phyloP scores from a whole-genome alignment of 2,113 vertebrate species.

The Anarhynchus alexandrinus region DNA sequence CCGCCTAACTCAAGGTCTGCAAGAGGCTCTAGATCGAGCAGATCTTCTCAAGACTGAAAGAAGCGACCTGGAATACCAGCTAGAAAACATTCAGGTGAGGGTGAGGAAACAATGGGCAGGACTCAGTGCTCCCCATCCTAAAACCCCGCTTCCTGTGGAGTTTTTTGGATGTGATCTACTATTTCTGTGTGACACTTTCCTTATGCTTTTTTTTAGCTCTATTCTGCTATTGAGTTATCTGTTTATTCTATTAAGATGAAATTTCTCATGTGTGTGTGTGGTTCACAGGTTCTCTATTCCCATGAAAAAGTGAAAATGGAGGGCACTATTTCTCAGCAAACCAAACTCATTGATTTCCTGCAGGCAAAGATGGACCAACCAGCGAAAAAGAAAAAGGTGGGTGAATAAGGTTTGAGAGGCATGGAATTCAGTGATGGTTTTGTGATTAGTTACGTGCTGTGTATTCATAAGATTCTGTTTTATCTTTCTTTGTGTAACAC shows the following conservation, averaged over 20 bases:
- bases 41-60: slow-evolving; percentile 96
- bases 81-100: slow-evolving; percentile 97
- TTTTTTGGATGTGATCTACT: background rate
- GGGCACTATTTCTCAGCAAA: slow-evolving; percentile 98
- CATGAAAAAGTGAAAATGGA: slow-evolving; percentile 99
- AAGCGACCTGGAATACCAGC: slow-evolving; percentile 95
- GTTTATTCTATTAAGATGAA: background rate
- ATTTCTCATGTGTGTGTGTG: background rate
- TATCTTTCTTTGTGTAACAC: background rate
- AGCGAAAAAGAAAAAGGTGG: slow-evolving; percentile 98
- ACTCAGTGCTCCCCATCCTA: background rate
- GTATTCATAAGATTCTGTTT: background rate
- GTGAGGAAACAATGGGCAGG: background rate
- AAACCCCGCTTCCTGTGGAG: background rate
- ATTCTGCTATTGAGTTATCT: background rate
- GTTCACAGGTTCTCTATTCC: slow-evolving; percentile 93
- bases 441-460: background rate
- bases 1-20: slow-evolving; percentile 95
- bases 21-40: slow-evolving; percentile 94
- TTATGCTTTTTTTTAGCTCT: background rate
- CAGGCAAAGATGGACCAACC: slow-evolving; percentile 98
- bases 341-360: slow-evolving; percentile 98
- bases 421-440: background rate
- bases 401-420: slow-evolving; percentile 37
- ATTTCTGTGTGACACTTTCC: background rate